phyloP scores from a whole-genome alignment of 2,113 vertebrate genomes.

The Dicentrarchus labrax region DNA sequence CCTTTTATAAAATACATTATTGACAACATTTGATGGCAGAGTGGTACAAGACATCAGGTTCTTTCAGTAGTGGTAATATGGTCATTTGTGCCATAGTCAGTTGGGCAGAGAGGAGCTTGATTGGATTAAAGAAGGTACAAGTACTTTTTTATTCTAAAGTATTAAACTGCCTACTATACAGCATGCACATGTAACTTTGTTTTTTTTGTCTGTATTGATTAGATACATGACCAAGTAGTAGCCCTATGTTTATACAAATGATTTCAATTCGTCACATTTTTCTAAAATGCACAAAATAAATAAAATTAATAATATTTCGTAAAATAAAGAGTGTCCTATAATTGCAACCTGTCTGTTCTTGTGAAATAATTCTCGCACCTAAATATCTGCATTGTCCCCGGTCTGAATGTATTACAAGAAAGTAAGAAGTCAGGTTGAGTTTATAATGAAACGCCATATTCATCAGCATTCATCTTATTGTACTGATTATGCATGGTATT shows the following conservation, averaged over 20 bases:
- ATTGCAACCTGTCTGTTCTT: too few species aligned
- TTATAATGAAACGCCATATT: not conserved
- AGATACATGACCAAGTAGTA: not conserved
- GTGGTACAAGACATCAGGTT: not conserved
- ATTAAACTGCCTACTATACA: not conserved
- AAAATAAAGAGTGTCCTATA: too few species aligned
- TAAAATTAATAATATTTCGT: too few species aligned
- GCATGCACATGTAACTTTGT: not conserved
- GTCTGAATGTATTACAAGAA: too few species aligned
- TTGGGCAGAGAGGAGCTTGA: not conserved
- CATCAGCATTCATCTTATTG: not conserved
- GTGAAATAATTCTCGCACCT: not conserved
- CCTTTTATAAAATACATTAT: not conserved
- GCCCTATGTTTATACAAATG: not conserved
- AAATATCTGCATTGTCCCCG: not conserved
- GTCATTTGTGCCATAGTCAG: not conserved
- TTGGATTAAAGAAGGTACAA: not conserved
- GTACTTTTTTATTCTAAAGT: too few species aligned
- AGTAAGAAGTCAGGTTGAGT: not conserved
- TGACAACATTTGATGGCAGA: not conserved
- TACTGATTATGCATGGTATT: not conserved
- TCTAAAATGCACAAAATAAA: not conserved
- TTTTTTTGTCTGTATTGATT: not conserved
- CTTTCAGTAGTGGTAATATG: not conserved
- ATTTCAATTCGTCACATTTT: not conserved